Conservation (phyloP, 2,888 invertebrate genomes). For the Cephus nigrinus region DNA sequence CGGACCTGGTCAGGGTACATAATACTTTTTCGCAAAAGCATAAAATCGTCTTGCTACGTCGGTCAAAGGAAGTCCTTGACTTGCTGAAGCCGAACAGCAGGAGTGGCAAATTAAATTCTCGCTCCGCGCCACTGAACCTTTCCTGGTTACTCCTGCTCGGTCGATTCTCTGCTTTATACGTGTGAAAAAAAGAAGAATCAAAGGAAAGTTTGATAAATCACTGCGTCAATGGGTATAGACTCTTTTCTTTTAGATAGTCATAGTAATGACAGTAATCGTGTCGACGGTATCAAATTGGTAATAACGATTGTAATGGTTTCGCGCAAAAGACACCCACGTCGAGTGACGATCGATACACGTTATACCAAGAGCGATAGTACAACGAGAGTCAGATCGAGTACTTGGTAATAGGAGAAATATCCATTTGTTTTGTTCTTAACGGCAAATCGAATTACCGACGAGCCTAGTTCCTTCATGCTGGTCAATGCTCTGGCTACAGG, state of each 20-base stretch:
- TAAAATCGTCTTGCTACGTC: background rate
- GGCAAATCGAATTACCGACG: constrained; percentile 6
- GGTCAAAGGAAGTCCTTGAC: background rate
- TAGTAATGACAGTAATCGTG: background rate
- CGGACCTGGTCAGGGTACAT: background rate
- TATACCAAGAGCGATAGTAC: constrained; percentile 17
- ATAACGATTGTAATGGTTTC: background rate
- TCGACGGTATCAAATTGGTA: background rate
- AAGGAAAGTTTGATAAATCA: background rate
- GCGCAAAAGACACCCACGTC: background rate
- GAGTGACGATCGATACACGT: background rate
- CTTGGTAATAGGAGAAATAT: constrained; percentile 25
- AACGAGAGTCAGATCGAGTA: constrained; percentile 23
- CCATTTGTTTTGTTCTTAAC: constrained; percentile 23
- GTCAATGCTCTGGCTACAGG: constrained; percentile 17
- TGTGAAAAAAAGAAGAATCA: background rate
- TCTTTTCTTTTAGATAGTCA: background rate
- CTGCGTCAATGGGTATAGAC: background rate
- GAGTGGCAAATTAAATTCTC: background rate
- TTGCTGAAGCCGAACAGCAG: background rate
- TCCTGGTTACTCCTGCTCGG: background rate
- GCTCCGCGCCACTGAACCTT: background rate
- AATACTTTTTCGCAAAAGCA: background rate
- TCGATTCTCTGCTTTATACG: background rate
- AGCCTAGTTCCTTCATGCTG: constrained; percentile 6